Base-by-base conservation (phyloP, 2,113 vertebrate genomes). In the Ameiurus melas region DNA sequence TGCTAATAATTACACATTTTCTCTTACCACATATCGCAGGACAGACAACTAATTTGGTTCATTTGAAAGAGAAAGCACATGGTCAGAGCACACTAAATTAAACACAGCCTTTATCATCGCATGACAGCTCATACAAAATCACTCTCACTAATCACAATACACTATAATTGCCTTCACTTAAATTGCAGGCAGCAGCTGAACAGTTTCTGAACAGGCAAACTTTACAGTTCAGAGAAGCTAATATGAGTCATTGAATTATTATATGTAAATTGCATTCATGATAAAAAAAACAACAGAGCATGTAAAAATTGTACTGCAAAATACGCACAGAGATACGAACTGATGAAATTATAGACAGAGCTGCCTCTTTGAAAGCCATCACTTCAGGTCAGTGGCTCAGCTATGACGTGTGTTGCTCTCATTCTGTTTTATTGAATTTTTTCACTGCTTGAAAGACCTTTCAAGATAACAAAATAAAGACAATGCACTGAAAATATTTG, bases 21-120 rank as follows among this genome's bases (percentile, higher is more conserved):
- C 33, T 62, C 57, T 43, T 82, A 27, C 22, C 19, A 53, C 73
- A 70, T 80, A 89, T 85, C 58, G 33, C 75, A 87, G 68, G 75
- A 51, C 68, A 84, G 84, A 68, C 81, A 64, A 86, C 82, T 82
- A 85, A 86, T 89, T 89, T 85, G 87, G 71, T 87, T 75, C 75
- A 84, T 84, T 86, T 86, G 30, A 86, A 73, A 78, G 58, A 43
- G 86, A 85, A 88, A 58, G 62, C 85, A 86, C 83, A 73, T 27
- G 80, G 84, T 86, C 83, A 62, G 73, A 71, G 83, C 55, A 75
- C 30, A 53, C n/a, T 57, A n/a, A 81, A 71, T 62, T 86, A 58
- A 89, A 83, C 66, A 47, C 66, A 89, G 88, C 77, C 51, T 73
- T 89, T 80, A 86, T 79, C 55, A 86, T 62, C 47, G 78, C 30